Percentiles rank a stretch among this genome's conserved stretches.
Evolutionary conservation across 2,888 invertebrate genomes (phyloP).

Genomic region (Drosophila pseudotakahashii): DNA sequence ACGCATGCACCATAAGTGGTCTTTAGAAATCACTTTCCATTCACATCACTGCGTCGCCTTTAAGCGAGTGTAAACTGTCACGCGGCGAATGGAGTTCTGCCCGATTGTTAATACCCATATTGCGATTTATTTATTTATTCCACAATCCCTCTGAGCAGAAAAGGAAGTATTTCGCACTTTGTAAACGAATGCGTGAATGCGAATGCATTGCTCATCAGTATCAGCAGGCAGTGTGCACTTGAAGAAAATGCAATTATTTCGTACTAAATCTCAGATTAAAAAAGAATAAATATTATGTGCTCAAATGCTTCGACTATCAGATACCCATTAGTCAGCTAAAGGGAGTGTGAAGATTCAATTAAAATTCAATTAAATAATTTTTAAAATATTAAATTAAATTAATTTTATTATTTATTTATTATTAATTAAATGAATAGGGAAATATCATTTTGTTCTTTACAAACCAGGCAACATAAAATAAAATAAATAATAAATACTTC

Average conservation of each 20-base stretch:
- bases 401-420: too few species aligned
- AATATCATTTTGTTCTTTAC: too few species aligned
- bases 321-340: too few species aligned
- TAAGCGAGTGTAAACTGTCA: slow-evolving; percentile 39
- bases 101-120: slow-evolving; percentile 17
- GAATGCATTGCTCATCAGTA: slow-evolving; percentile 27
- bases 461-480: too few species aligned
- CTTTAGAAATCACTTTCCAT: slow-evolving; percentile 42
- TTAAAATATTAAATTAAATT: too few species aligned
- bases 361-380: too few species aligned
- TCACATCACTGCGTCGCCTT: slow-evolving; percentile 26
- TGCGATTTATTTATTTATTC: slow-evolving; percentile 41
- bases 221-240: slow-evolving; percentile 27
- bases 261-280: too few species aligned
- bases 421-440: too few species aligned
- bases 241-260: too few species aligned
- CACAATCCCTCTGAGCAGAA: slow-evolving; percentile 16
- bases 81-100: slow-evolving; percentile 25
- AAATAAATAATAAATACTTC: background rate
- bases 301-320: too few species aligned
- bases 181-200: slow-evolving; percentile 25
- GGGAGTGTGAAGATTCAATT: too few species aligned
- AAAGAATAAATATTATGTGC: too few species aligned
- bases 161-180: slow-evolving; percentile 43
- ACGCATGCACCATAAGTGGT: slow-evolving; percentile 35